phyloP scores from a whole-genome alignment of 2,888 invertebrate genomes.

The Caenorhabditis macrosperma region DNA sequence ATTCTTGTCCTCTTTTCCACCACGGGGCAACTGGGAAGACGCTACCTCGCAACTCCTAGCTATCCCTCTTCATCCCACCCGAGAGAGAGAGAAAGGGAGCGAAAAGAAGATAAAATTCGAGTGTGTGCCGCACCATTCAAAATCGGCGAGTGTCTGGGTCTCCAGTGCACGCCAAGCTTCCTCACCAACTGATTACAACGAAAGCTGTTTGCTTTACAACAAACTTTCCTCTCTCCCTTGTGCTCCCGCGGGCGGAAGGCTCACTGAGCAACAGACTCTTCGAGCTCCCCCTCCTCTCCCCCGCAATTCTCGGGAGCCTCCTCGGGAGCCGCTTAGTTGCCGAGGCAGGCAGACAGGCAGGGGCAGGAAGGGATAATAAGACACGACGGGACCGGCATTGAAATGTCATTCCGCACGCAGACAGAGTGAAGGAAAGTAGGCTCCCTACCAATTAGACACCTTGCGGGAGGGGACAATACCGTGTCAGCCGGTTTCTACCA shows the following conservation, averaged over 20 bases:
- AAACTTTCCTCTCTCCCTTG: slow-evolving; percentile 25
- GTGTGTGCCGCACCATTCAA: slow-evolving; percentile 38
- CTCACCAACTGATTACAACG: slow-evolving; percentile 52
- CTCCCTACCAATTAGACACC: slow-evolving; percentile 51
- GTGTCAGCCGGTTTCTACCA: slow-evolving; percentile 32
- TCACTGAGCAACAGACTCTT: slow-evolving; percentile 35
- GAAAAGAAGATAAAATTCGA: slow-evolving; percentile 49
- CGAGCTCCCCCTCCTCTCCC: slow-evolving; percentile 39
- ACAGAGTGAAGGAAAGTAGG: slow-evolving; percentile 9
- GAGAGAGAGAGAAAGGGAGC: slow-evolving; percentile 28
- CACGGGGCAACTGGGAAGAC: background rate
- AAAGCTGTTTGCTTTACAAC: slow-evolving; percentile 62
- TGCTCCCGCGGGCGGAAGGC: slow-evolving; percentile 28
- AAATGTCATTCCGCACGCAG: slow-evolving; percentile 32
- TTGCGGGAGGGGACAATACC: slow-evolving; percentile 20
- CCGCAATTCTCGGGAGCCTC: slow-evolving; percentile 38
- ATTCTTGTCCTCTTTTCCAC: slow-evolving; percentile 7
- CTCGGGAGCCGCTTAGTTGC: slow-evolving; percentile 20
- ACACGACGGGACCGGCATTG: slow-evolving; percentile 33
- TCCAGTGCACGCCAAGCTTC: slow-evolving; percentile 6
- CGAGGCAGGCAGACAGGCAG: background rate
- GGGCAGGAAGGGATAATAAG: background rate
- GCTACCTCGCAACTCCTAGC: slow-evolving; percentile 2
- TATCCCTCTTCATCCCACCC: slow-evolving; percentile 5
- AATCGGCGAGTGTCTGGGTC: slow-evolving; percentile 24